Conservation (phyloP, 2,113 vertebrate genomes). For the Falco punctatus region DNA sequence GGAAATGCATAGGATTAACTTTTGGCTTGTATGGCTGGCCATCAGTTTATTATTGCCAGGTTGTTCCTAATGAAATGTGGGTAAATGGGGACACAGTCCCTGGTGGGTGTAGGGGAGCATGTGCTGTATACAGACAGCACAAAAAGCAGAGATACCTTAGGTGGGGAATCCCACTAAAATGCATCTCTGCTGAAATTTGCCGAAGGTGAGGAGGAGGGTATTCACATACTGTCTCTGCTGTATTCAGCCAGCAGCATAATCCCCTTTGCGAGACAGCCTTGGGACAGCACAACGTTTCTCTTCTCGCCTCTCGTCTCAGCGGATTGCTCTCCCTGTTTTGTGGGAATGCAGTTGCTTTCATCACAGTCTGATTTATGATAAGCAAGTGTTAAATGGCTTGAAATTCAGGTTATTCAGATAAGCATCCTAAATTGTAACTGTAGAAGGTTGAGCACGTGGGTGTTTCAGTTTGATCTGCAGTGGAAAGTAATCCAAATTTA, state of each 20-base stretch:
- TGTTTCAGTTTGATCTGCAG: background rate
- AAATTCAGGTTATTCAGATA: constrained; percentile 4
- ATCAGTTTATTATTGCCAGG: background rate
- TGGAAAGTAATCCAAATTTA: constrained; percentile 30
- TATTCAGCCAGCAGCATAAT: background rate
- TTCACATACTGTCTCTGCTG: background rate
- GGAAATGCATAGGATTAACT: background rate
- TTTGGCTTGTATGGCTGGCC: background rate
- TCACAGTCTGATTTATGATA: background rate
- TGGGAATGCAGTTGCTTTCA: background rate
- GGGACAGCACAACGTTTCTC: background rate
- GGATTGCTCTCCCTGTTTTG: background rate
- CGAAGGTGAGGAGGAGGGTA: background rate
- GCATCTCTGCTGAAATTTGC: background rate
- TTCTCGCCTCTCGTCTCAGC: background rate
- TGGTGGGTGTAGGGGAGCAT: background rate
- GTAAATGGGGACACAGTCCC: background rate
- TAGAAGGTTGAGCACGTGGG: background rate
- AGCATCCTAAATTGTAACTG: background rate
- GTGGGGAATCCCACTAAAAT: background rate
- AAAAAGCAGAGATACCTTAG: background rate
- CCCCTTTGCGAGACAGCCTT: background rate
- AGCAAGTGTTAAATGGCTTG: background rate
- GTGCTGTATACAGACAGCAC: accelerated
- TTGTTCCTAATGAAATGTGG: background rate